Evolutionary conservation across 1,140 invertebrate species (phyloP), one percentile per base, ranked within the genome.

Genomic region (Drosophila simulans): DNA sequence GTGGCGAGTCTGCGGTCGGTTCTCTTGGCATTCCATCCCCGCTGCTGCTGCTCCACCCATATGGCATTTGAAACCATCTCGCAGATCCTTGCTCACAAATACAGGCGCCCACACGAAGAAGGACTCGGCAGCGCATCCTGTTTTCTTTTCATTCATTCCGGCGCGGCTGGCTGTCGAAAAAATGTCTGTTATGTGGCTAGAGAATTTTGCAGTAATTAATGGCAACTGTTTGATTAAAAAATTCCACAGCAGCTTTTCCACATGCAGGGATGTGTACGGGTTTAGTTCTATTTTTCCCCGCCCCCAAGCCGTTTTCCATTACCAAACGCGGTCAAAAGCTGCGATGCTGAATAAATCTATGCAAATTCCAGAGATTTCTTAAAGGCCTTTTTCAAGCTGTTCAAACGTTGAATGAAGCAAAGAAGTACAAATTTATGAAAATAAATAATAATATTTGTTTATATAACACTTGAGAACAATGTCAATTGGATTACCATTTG

Each of bases 211-310:
- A 89, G 85, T 89, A 89, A 89, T 89, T 89, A 89, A 89, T 89
- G 80, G 85, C 80, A 90, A 90, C 81, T 89, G 85, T 90, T 89
- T 89, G 85, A 89, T 89, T 89, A 89, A 89, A 89, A 88, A 89
- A 89, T 89, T 89, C 85, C 84, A 82, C 62, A 52, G 83, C 45
- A 55, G 31, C 17, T 49, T 35, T 31, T 39, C 25, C 52, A 22
- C 52, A n/a, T 22, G n/a, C 45, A 12, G 45, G 49, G 40, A 34
- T 43, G 60, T 68, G 25, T 49, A 51, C 53, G 42, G 34, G 12
- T 70, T 43, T 65, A 70, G 46, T 71, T 45, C 63, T 51, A 66
- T 42, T 40, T 73, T 51, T 40, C 1, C 58, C 20, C 22, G 20
- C 39, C 11, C 13, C 7, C 25, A 37, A 35, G 11, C 45, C 13